Evolutionary conservation across 23 tunicate species (phyloP), one percentile per base, ranked within the genome.

Genomic region (Ascidia mentula): DNA sequence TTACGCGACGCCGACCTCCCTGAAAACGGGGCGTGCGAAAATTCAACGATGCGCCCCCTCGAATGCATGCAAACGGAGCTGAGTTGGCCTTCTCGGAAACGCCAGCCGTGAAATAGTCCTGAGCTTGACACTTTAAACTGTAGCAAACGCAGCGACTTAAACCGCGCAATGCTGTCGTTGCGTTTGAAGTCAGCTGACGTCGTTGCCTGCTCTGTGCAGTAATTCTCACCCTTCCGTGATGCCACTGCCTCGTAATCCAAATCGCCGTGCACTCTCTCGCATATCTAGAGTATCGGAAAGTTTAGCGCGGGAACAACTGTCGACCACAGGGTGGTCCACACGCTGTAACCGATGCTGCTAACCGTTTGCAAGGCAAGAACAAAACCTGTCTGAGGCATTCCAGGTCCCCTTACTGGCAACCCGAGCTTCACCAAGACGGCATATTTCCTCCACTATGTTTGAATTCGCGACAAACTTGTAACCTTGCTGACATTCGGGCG

Each of bases 191-290:
- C 65, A 53, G 65, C 65, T 53, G 65, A 28, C 65, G 22, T 26
- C 24, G 65, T 26, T 53, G 65, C 24, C 65, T 28, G 65, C 65
- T 26, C 65, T 28, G 22, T 28, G 65, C 24, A 53, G 65, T 53
- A 53, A 20, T 53, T 53, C 65, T 53, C 65, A 53, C 65, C 65
- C 65, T 53, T 53, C 22, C 65, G 24, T 20, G 24, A 53, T 53
- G 65, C 65, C 65, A 28, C 65, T 20, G 13, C 13, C 28, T 53
- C 65, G 65, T 53, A 53, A 53, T 53, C 65, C 65, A 53, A 53
- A 53, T 53, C 65, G 65, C 65, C 65, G 65, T 53, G 65, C 65
- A 53, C 65, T 53, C 65, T 6, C n/a, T 26, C 65, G 65, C 65
- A 28, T 53, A 53, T 53, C 65, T 53, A 53, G 65, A 53, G 65